Conservation (phyloP, 2,888 invertebrate genomes). For the Heterodera filipjevi region DNA sequence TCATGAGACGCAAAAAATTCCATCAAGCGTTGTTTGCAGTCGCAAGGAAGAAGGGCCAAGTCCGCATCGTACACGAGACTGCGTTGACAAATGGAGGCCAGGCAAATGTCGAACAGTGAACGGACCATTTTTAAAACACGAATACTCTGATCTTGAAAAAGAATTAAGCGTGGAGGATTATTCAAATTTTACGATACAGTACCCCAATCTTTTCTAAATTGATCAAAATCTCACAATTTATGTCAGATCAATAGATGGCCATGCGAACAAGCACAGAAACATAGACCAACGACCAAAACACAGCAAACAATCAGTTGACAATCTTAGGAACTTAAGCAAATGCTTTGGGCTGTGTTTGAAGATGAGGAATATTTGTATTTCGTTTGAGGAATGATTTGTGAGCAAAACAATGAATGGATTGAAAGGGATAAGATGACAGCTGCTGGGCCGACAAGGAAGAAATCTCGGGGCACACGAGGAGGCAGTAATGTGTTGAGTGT, state of each 20-base stretch:
- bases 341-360: too few relatives aligned
- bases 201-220: too few relatives aligned
- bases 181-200: too few relatives aligned
- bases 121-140: constrained; percentile 44
- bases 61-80: constrained; percentile 44
- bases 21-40: constrained; percentile 56
- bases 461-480: too few relatives aligned
- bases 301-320: too few relatives aligned
- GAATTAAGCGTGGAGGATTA: background rate
- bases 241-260: too few relatives aligned
- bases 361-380: background rate
- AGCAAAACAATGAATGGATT: background rate
- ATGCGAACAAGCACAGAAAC: too few relatives aligned
- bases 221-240: too few relatives aligned
- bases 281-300: too few relatives aligned
- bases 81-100: constrained; percentile 55
- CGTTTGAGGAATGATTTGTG: background rate
- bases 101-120: constrained; percentile 54
- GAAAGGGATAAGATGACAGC: constrained; percentile 11
- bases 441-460: background rate
- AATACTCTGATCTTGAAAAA: background rate
- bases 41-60: constrained; percentile 53
- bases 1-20: constrained; percentile 63
- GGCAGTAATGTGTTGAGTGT: constrained; percentile 1
- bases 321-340: background rate